phyloP scores from a whole-genome alignment of 2,888 invertebrate species.

The Cephus nigrinus region DNA sequence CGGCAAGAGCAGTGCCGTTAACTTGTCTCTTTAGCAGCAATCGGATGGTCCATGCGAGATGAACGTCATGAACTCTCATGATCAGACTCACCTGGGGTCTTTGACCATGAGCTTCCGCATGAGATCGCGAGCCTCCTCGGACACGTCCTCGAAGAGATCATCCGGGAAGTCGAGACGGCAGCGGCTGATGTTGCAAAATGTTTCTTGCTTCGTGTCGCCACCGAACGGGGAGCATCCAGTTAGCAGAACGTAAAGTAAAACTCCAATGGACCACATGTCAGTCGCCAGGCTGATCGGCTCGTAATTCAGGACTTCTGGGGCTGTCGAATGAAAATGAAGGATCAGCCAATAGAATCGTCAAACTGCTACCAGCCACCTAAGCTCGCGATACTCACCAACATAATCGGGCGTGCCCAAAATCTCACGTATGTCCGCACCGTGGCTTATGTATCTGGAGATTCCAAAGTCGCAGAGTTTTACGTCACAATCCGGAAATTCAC shows the following conservation, averaged over 20 bases:
- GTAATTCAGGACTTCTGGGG: slow-evolving; percentile 95
- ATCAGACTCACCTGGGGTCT: slow-evolving; percentile 84
- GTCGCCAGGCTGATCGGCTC: slow-evolving; percentile 93
- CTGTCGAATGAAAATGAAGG: slow-evolving; percentile 65
- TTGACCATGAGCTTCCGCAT: slow-evolving; percentile 90
- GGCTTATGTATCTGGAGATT: slow-evolving; percentile 90
- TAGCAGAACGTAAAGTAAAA: slow-evolving; percentile 91
- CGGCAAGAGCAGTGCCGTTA: neutral
- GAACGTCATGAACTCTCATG: neutral
- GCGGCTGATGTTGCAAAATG: slow-evolving; percentile 96
- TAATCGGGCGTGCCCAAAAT: slow-evolving; percentile 96
- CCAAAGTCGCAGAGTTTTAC: slow-evolving; percentile 95
- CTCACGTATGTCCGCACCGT: slow-evolving; percentile 92
- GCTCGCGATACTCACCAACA: slow-evolving; percentile 77
- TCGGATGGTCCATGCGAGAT: slow-evolving; percentile 9
- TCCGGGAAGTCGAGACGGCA: slow-evolving; percentile 94
- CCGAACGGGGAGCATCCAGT: slow-evolving; percentile 97
- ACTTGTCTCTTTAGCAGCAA: neutral
- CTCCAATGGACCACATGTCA: slow-evolving; percentile 98
- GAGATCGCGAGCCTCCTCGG: slow-evolving; percentile 89
- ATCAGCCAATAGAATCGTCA: neutral
- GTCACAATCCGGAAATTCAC: slow-evolving; percentile 79
- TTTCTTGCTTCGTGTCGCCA: slow-evolving; percentile 96
- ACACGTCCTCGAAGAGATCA: slow-evolving; percentile 90
- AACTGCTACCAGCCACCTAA: neutral